Evolutionary conservation across 2,113 vertebrate genomes (phyloP), one percentile per base, ranked within the genome.

Genomic region (Callocephalon fimbriatum): DNA sequence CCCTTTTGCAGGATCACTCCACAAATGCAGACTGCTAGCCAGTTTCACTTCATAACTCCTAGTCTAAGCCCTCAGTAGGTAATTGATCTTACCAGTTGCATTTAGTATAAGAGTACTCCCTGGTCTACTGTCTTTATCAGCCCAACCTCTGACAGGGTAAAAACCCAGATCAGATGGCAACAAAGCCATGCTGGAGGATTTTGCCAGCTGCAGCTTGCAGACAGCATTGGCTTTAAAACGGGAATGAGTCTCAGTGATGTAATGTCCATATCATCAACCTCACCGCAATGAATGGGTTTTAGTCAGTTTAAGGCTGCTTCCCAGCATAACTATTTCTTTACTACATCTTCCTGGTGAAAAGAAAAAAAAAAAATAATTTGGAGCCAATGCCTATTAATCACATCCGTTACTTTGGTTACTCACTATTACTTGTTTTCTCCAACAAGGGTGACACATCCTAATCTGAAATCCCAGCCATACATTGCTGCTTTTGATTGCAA

Each of bases 321-420:
- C 75, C 93, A 94, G 81, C 90, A 92, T 68, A 78, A 94, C 48
- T 95, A 15, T 54, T 95, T 85, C 86, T 94, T 95, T 95, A 95
- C 81, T 88, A 84, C 88, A 47, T 81, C 83, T 27, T 94, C 25
- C 73, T 85, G n/a, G 92, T 90, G 48, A 23, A 62, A 67, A 67
- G 14, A 68, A 51, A 61, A 71, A 54, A 65, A 71, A 61, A 32
- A 70, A 44, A 68, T 0, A 56, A 84, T 67, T 37, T 35, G 11
- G 37, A 90, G 61, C 91, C 95, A 93, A 92, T n/a, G 76, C 17
- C 77, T 86, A 86, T 96, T 94, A 95, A 94, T 97, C 94, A 97
- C 50, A 90, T 77, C 87, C 71, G 15, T 90, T 91, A 93, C 83
- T 96, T 66, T 70, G 70, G 93, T 96, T 91, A 94, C 90, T 92